phyloP scores from a whole-genome alignment of 2,888 invertebrate species.

The Coenonympha glycerion region DNA sequence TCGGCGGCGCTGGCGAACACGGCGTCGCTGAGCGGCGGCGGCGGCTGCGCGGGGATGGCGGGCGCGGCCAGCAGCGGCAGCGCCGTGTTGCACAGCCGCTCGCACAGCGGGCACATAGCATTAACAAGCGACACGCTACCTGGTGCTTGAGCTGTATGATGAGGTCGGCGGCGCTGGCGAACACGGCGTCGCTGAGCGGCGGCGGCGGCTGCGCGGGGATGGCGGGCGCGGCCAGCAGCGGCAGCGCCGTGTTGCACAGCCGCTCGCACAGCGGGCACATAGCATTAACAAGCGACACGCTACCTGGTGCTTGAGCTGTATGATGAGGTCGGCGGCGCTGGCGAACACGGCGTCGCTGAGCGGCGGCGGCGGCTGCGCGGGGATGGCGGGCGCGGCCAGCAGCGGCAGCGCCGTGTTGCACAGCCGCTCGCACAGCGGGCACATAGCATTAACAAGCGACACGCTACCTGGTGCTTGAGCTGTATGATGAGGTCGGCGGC shows the following conservation, averaged over 20 bases:
- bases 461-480: slow-evolving; percentile 56
- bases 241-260: slow-evolving; percentile 95
- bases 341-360: slow-evolving; percentile 43
- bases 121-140: no score
- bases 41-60: slow-evolving; percentile 64
- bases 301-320: slow-evolving; percentile 55
- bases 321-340: slow-evolving; percentile 44
- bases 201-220: slow-evolving; percentile 68
- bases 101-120: slow-evolving; percentile 98
- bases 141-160: slow-evolving; percentile 56
- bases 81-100: slow-evolving; percentile 95
- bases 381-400: slow-evolving; percentile 80
- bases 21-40: slow-evolving; percentile 54
- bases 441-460: no score
- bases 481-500: slow-evolving; percentile 46
- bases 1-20: slow-evolving; percentile 44
- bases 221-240: slow-evolving; percentile 85
- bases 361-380: slow-evolving; percentile 67
- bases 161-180: slow-evolving; percentile 42
- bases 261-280: slow-evolving; percentile 98
- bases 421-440: slow-evolving; percentile 97
- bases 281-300: no score
- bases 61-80: slow-evolving; percentile 90
- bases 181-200: slow-evolving; percentile 45
- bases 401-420: slow-evolving; percentile 96